Percentiles rank a stretch among this genome's conserved stretches.
Evolutionary conservation across 2,797 vertebrate species (phyloP).

Genomic region (Neosilurus mollespiculum): DNA sequence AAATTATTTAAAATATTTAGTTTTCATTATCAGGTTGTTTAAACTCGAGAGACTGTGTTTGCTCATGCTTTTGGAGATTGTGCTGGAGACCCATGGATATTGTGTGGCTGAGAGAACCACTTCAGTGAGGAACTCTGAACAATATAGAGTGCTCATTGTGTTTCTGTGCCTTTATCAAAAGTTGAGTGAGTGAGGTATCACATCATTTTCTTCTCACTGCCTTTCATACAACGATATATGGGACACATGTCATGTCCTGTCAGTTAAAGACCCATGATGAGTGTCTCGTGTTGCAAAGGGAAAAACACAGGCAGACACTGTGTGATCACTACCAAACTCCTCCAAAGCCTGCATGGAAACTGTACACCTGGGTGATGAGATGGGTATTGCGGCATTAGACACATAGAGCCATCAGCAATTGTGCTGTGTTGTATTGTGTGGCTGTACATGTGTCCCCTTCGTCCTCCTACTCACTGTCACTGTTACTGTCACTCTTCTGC

Average conservation of each 20-base stretch:
- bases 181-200: not conserved
- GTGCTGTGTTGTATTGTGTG: conserved; percentile 11
- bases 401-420: not conserved
- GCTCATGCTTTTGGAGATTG: not conserved
- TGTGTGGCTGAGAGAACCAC: not conserved
- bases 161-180: not conserved
- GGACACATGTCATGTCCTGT: not conserved
- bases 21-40: not conserved
- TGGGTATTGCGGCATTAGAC: not conserved
- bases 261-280: not conserved
- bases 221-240: not conserved
- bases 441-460: conserved; percentile 6
- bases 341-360: not conserved
- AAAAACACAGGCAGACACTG: not conserved
- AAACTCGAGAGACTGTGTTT: not conserved
- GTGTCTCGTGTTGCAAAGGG: not conserved
- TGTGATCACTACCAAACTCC: not conserved
- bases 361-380: conserved; percentile 1
- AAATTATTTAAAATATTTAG: not conserved
- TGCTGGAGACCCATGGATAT: not conserved
- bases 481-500: not conserved
- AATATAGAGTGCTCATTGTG: not conserved
- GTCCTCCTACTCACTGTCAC: conserved; percentile 14
- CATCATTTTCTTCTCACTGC: conserved; percentile 1
- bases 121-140: conserved; percentile 3